Percentiles rank a stretch among this genome's conserved stretches.
Evolutionary conservation across 2,113 vertebrate genomes (phyloP).

Genomic region (Phoxinus phoxinus): DNA sequence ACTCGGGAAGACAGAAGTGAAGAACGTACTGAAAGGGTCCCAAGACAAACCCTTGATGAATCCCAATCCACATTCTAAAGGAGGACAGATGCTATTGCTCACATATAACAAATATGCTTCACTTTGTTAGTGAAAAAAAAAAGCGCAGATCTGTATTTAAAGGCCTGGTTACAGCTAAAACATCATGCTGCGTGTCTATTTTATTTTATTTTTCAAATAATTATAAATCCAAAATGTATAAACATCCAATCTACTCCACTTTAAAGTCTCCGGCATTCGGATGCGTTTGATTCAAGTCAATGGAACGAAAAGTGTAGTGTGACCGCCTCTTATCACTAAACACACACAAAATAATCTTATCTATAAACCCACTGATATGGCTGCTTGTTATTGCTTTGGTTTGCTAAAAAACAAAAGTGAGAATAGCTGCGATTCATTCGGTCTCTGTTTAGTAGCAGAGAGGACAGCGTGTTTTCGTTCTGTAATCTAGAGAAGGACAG

Average conservation of each 20-base stretch:
- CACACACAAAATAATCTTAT: neutral
- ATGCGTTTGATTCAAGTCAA: too few species aligned
- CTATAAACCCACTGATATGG: neutral
- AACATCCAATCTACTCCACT: too few species aligned
- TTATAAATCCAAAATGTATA: too few species aligned
- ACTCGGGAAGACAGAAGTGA: neutral
- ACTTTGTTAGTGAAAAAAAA: too few species aligned
- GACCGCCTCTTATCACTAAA: neutral
- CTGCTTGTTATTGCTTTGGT: neutral
- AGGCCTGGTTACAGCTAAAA: too few species aligned
- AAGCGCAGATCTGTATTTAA: too few species aligned
- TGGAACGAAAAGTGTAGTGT: too few species aligned
- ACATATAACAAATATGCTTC: neutral
- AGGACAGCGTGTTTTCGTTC: slow-evolving; percentile 10
- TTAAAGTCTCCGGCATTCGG: too few species aligned
- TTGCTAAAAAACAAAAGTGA: neutral
- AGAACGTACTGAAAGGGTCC: neutral
- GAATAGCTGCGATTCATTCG: neutral
- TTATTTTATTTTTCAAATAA: too few species aligned
- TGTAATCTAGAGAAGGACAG: neutral
- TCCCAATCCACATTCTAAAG: neutral
- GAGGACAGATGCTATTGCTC: neutral
- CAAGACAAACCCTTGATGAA: neutral
- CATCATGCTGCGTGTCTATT: too few species aligned
- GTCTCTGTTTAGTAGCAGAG: slow-evolving; percentile 10